These are phyloP conservation scores for Andrena praecox DNA, from an alignment of 2,888 invertebrate genomes.

Conservation along the genomic window DNA sequence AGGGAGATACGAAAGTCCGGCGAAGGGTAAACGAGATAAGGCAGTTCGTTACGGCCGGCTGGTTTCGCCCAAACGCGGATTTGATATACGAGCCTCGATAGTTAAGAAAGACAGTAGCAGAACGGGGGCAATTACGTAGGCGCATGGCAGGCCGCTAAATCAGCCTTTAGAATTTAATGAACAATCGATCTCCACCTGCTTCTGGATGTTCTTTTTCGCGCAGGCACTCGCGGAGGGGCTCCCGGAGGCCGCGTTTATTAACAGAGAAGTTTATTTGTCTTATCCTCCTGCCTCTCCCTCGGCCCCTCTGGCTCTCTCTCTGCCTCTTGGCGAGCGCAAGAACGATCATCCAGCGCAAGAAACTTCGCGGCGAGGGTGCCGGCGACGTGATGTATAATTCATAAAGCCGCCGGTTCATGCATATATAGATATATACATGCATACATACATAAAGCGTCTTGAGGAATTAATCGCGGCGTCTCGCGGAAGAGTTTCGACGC, in stretches of 20 bases:
- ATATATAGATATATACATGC: slow-evolving; percentile 51
- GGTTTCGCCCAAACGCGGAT: slow-evolving; percentile 19
- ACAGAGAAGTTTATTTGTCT: slow-evolving; percentile 63
- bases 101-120: slow-evolving; percentile 7
- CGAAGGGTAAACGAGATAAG: slow-evolving; percentile 56
- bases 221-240: neutral
- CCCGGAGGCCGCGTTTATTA: slow-evolving; percentile 54
- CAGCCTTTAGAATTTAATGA: slow-evolving; percentile 23
- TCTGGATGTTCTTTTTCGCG: neutral
- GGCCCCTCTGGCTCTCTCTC: neutral
- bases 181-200: slow-evolving; percentile 11
- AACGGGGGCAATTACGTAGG: slow-evolving; percentile 14
- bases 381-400: slow-evolving; percentile 66
- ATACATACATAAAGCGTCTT: slow-evolving; percentile 46
- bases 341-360: slow-evolving; percentile 60
- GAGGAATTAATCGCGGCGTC: slow-evolving; percentile 60
- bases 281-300: slow-evolving; percentile 42
- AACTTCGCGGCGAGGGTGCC: slow-evolving; percentile 63
- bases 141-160: slow-evolving; percentile 1
- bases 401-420: slow-evolving; percentile 50
- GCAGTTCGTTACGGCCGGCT: slow-evolving; percentile 44
- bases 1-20: slow-evolving; percentile 51
- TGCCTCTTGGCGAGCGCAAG: slow-evolving; percentile 36
- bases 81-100: slow-evolving; percentile 40
- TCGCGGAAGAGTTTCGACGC: slow-evolving; percentile 52